phyloP scores from a whole-genome alignment of 30 jellyfish, hydroid and myxozoan species.

The Aurelia aurita region DNA sequence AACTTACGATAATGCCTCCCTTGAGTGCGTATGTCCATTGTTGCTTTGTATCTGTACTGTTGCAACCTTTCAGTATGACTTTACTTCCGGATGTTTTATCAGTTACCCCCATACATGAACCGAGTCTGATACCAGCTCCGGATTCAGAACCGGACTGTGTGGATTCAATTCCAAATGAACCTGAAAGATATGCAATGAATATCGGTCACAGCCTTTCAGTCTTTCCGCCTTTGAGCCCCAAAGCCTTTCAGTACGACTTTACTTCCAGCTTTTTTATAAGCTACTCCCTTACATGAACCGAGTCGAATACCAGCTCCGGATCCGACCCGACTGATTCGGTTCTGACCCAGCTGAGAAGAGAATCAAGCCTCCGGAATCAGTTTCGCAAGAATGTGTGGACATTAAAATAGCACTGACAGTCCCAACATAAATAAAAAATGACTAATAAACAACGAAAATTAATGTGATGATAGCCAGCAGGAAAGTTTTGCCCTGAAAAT shows the following conservation, averaged over 20 bases:
- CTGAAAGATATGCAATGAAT: slow-evolving; percentile 6
- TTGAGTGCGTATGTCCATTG: slow-evolving; percentile 93
- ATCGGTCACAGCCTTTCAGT: too few relatives aligned
- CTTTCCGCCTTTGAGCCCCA: too few relatives aligned
- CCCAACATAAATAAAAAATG: too few relatives aligned
- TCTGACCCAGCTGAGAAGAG: too few relatives aligned
- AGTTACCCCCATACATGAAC: slow-evolving; percentile 85
- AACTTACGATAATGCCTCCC: slow-evolving; percentile 89
- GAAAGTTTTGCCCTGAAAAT: too few relatives aligned
- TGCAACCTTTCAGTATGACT: slow-evolving; percentile 80
- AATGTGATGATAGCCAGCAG: too few relatives aligned
- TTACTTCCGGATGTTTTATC: slow-evolving; percentile 56
- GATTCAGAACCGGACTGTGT: slow-evolving; percentile 82
- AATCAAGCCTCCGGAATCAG: too few relatives aligned
- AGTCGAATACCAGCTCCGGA: too few relatives aligned
- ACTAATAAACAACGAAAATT: too few relatives aligned
- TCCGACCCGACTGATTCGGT: too few relatives aligned
- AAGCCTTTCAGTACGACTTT: slow-evolving; percentile 64
- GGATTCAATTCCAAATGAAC: slow-evolving; percentile 97
- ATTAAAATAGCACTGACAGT: too few relatives aligned
- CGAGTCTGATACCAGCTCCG: slow-evolving; percentile 77
- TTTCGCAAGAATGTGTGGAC: too few relatives aligned
- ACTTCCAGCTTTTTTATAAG: slow-evolving; percentile 51
- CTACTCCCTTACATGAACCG: slow-evolving; percentile 87
- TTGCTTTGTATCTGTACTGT: slow-evolving; percentile 84